Percentiles rank a stretch among this genome's conserved stretches.
Conservation (phyloP, 30 jellyfish, hydroid and myxozoan genomes). For the Cassiopea andromeda region DNA sequence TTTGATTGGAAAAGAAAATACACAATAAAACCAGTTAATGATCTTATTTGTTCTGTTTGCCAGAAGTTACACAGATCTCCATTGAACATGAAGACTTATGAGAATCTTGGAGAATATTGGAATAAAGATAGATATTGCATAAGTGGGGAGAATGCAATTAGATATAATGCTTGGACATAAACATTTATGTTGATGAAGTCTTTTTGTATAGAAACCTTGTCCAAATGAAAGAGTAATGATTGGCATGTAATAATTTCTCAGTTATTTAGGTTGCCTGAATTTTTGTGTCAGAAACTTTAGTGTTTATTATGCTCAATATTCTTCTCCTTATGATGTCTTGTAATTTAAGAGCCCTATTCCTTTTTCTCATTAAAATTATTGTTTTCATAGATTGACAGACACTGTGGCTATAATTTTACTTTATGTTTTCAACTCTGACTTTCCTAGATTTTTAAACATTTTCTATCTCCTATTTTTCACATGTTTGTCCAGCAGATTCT, state of each 20-base stretch:
- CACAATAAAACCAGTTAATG: constrained; percentile 50
- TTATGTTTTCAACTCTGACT: background rate
- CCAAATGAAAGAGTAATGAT: no score
- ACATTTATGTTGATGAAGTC: background rate
- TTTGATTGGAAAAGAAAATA: constrained; percentile 83
- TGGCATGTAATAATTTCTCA: no score
- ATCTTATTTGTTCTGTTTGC: constrained; percentile 76
- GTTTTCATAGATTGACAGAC: no score
- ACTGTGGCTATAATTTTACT: no score
- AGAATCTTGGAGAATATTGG: constrained; percentile 77
- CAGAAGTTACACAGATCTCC: constrained; percentile 50
- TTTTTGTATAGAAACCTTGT: background rate
- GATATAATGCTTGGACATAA: background rate
- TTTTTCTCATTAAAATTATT: no score
- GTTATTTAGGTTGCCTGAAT: no score
- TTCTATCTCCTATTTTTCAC: background rate
- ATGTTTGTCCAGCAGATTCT: background rate
- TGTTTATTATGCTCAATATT: no score
- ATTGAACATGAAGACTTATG: constrained; percentile 17
- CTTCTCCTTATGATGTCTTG: no score
- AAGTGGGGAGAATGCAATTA: background rate
- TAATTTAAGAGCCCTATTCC: no score
- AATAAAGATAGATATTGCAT: constrained; percentile 46
- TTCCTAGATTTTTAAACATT: background rate
- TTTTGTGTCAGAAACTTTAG: no score